phyloP scores from a whole-genome alignment of 2,113 vertebrate genomes.

The Neogobius melanostomus region DNA sequence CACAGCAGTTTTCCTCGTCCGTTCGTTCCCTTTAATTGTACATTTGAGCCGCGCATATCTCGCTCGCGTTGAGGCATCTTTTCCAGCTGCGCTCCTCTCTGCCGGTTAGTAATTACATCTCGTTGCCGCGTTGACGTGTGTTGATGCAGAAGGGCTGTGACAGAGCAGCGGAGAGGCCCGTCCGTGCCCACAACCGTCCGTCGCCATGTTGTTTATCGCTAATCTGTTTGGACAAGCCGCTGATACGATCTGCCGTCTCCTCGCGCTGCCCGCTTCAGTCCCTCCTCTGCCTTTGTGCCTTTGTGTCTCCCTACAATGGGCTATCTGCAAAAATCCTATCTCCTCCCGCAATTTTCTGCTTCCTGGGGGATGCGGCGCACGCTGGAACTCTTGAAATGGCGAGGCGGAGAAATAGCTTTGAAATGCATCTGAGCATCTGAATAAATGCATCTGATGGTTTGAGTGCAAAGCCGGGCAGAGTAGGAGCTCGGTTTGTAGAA shows the following conservation, averaged over 20 bases:
- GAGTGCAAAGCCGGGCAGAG: too few species aligned
- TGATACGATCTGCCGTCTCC: slow-evolving; percentile 27
- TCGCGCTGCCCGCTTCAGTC: background rate
- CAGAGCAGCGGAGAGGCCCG: slow-evolving; percentile 8
- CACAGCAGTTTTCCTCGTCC: too few species aligned
- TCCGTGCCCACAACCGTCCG: slow-evolving; percentile 18
- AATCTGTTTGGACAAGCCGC: slow-evolving; percentile 15
- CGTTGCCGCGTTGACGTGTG: background rate
- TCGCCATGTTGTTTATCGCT: slow-evolving; percentile 13
- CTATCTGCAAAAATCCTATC: background rate
- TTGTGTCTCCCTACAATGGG: background rate
- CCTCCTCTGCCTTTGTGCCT: slow-evolving; percentile 29
- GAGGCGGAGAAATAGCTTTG: background rate
- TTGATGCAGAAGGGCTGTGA: slow-evolving; percentile 7
- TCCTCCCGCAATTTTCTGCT: background rate
- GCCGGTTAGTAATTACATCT: background rate
- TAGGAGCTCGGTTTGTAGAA: too few species aligned
- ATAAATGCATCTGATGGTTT: background rate
- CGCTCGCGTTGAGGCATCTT: background rate
- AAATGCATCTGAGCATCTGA: background rate
- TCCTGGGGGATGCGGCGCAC: background rate
- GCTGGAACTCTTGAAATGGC: background rate
- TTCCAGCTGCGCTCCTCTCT: background rate
- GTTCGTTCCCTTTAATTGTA: too few species aligned
- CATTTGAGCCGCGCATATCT: background rate